Evolutionary conservation across 2,113 vertebrate species (phyloP).

Genomic region (Candoia aspera): DNA sequence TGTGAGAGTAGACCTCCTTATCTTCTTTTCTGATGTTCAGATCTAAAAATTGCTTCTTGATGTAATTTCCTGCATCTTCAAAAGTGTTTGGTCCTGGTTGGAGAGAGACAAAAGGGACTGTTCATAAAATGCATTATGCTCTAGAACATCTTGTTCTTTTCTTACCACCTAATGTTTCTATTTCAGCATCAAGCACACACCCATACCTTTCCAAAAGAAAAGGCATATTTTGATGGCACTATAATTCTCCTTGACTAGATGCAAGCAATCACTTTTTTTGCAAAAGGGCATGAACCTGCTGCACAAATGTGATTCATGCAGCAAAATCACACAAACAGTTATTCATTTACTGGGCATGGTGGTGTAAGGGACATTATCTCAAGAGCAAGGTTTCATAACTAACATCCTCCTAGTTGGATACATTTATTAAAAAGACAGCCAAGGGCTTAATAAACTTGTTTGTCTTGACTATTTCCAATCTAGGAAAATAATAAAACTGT

Average conservation of each 20-base stretch:
- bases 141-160: not conserved
- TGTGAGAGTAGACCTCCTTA: constrained; percentile 78
- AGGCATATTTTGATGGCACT: not conserved
- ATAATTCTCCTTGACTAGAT: not conserved
- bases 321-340: not conserved
- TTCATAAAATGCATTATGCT: not conserved
- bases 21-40: constrained; percentile 77
- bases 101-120: constrained; percentile 13
- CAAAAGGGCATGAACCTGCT: not conserved
- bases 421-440: not conserved
- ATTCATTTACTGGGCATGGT: too few relatives aligned
- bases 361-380: not conserved
- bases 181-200: not conserved
- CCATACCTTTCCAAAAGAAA: not conserved
- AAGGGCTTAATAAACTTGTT: not conserved
- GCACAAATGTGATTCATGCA: not conserved
- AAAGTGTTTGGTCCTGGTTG: constrained; percentile 75
- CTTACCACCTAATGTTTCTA: not conserved
- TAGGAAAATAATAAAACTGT: not conserved
- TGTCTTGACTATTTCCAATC: not conserved
- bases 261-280: not conserved
- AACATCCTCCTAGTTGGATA: not conserved
- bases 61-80: constrained; percentile 80
- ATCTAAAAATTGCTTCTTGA: constrained; percentile 78
- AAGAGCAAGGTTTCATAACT: not conserved